Evolutionary conservation across 2,113 vertebrate genomes (phyloP).

Genomic region (Telmatochromis bifrenatus): DNA sequence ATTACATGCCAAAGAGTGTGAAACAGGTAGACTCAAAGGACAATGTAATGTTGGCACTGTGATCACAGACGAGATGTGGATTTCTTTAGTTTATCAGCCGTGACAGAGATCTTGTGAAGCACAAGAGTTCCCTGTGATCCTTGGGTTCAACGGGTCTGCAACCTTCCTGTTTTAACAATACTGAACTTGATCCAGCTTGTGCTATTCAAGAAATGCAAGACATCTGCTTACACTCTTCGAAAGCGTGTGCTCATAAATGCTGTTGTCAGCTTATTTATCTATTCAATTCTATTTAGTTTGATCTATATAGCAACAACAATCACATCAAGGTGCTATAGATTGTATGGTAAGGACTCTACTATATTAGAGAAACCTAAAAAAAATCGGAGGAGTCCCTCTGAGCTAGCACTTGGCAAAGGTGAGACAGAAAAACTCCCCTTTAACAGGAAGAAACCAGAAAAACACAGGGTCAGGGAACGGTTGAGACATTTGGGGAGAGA

Average conservation of each 20-base stretch:
- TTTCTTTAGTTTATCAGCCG: neutral
- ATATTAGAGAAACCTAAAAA: neutral
- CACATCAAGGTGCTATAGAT: neutral
- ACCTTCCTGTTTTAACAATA: conserved; percentile 2
- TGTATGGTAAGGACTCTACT: neutral
- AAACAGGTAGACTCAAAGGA: neutral
- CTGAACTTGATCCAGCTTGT: conserved; percentile 19
- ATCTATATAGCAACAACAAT: neutral
- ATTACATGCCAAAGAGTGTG: neutral
- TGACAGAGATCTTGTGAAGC: neutral
- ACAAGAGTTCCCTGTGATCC: neutral
- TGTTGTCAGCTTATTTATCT: neutral
- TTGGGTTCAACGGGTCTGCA: neutral
- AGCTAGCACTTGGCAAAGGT: neutral
- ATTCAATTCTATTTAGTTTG: neutral
- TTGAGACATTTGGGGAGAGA: neutral
- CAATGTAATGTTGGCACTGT: neutral
- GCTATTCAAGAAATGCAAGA: conserved; percentile 27
- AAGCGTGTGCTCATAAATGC: neutral
- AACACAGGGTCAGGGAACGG: neutral
- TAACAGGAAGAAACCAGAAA: neutral
- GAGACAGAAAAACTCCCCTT: neutral
- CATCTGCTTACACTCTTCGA: conserved; percentile 16
- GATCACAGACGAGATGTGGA: neutral
- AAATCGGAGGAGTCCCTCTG: neutral